phyloP scores from a whole-genome alignment of 2,113 vertebrate species.

The Sorex araneus region DNA sequence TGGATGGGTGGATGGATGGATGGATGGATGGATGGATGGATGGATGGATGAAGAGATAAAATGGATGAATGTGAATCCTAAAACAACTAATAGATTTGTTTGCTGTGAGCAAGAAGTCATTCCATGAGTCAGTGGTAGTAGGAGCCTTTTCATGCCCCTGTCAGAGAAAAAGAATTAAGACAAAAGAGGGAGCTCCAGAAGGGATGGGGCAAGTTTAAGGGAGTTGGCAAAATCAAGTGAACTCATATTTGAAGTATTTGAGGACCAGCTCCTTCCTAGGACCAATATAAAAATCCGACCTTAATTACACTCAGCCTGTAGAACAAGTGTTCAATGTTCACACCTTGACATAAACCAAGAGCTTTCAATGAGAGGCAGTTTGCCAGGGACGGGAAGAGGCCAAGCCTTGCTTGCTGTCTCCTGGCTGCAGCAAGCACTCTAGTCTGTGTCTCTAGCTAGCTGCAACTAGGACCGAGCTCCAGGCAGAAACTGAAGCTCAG shows the following conservation, averaged over 20 bases:
- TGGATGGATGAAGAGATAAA: too few species aligned
- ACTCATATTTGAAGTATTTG: not conserved
- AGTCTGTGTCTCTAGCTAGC: not conserved
- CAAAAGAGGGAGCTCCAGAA: not conserved
- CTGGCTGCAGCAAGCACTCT: not conserved
- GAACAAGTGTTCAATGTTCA: not conserved
- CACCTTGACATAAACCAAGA: not conserved
- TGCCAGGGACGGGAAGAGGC: not conserved
- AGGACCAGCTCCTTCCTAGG: not conserved
- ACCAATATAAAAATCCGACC: not conserved
- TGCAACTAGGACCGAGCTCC: not conserved
- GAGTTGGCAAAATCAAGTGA: not conserved
- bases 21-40: not conserved
- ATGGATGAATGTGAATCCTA: not conserved
- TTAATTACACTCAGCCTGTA: not conserved
- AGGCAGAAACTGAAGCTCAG: slow-evolving; percentile 9
- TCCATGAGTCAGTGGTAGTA: not conserved
- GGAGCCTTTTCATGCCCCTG: not conserved
- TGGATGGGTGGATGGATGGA: not conserved
- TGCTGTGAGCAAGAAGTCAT: not conserved
- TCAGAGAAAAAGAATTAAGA: not conserved
- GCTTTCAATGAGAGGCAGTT: not conserved
- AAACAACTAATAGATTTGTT: not conserved
- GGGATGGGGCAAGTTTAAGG: not conserved
- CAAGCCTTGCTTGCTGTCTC: not conserved